Conservation (phyloP, 2,113 vertebrate species). For the Anoplopoma fimbria region DNA sequence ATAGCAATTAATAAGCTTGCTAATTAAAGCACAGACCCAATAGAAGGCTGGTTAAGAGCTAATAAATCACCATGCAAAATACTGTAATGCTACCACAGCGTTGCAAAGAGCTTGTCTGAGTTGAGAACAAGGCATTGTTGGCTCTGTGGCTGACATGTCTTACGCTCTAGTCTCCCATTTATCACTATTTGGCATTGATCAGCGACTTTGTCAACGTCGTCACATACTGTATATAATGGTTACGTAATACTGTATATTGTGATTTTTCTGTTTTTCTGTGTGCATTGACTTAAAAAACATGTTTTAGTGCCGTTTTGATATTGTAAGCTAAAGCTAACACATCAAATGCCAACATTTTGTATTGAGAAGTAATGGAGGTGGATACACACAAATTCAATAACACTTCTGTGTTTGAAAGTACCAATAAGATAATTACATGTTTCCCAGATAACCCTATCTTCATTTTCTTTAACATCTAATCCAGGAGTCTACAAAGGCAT, state of each 20-base stretch:
- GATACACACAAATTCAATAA: background rate
- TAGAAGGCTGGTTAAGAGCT: constrained; percentile 16
- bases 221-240: background rate
- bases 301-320: background rate
- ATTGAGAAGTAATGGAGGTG: background rate
- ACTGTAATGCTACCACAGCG: constrained; percentile 12
- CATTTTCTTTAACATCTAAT: constrained; percentile 27
- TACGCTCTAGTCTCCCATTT: background rate
- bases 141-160: constrained; percentile 22
- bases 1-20: constrained; percentile 11
- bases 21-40: constrained; percentile 43
- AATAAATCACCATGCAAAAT: constrained; percentile 34
- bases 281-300: background rate
- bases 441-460: background rate
- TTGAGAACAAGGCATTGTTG: constrained; percentile 16
- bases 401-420: background rate
- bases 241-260: background rate
- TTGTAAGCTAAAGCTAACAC: background rate
- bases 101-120: constrained; percentile 37
- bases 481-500: background rate
- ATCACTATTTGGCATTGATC: background rate
- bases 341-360: background rate
- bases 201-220: background rate
- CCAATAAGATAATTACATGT: background rate
- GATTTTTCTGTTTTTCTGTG: background rate